phyloP scores from a whole-genome alignment of 1,140 invertebrate species.

The Palaemon carinicauda region DNA sequence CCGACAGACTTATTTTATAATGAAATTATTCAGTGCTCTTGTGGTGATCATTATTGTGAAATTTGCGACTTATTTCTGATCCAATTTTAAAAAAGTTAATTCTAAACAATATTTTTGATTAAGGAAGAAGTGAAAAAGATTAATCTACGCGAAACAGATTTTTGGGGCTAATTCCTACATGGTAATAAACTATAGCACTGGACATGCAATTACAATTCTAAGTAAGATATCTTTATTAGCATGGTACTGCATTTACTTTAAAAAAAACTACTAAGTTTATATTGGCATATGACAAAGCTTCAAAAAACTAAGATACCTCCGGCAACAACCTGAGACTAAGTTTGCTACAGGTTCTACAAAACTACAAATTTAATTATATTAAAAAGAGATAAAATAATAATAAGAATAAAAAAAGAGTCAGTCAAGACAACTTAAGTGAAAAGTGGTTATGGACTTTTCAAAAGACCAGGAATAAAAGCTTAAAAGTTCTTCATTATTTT shows the following conservation, averaged over 20 bases:
- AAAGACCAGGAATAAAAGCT: no score
- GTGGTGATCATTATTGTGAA: slow-evolving; percentile 28
- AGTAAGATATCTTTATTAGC: slow-evolving; percentile 19
- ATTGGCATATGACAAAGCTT: slow-evolving; percentile 13
- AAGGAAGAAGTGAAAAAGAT: not conserved
- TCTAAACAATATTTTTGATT: not conserved
- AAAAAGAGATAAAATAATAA: slow-evolving; percentile 10
- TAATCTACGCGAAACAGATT: slow-evolving; percentile 5
- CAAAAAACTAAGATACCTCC: slow-evolving; percentile 41
- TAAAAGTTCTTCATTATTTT: no score
- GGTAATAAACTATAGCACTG: slow-evolving; percentile 9
- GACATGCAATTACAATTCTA: slow-evolving; percentile 28
- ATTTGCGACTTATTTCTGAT: not conserved
- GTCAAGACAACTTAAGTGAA: no score
- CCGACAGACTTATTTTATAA: not conserved
- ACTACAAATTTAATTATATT: slow-evolving; percentile 1
- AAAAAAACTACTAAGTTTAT: not conserved
- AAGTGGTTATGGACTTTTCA: no score
- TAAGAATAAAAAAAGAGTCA: not conserved
- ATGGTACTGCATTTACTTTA: slow-evolving; percentile 13
- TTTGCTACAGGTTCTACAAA: slow-evolving; percentile 23
- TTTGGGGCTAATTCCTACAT: not conserved
- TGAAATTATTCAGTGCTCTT: not conserved
- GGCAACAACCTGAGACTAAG: slow-evolving; percentile 45
- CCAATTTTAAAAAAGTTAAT: not conserved